A percentile compares a stretch with the other conserved stretches of the same genome.
Evolutionary conservation across 1,140 invertebrate genomes (phyloP).

Genomic region (Tetragonula clypearis): DNA sequence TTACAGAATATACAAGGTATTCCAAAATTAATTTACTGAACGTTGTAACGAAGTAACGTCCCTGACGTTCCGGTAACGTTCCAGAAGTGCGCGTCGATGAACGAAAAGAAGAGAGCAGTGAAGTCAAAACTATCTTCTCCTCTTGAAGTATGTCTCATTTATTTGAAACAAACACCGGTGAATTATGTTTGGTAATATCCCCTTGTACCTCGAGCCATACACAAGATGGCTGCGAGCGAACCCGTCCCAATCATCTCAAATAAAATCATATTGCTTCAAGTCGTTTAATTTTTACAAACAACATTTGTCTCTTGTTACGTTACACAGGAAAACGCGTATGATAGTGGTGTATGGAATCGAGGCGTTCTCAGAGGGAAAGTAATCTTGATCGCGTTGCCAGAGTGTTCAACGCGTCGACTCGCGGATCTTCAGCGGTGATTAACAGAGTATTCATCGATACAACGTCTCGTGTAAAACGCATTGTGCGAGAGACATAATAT

Average conservation of each 20-base stretch:
- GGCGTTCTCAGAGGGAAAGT: not conserved
- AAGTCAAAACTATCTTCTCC: not conserved
- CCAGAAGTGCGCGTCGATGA: not conserved
- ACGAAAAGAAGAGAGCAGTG: not conserved
- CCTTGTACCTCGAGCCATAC: not conserved
- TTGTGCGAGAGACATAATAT: slow-evolving; percentile 14
- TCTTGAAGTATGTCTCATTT: not conserved
- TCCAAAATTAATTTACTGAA: slow-evolving; percentile 47
- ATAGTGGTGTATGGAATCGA: not conserved
- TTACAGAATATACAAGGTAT: slow-evolving; percentile 50
- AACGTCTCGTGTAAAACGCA: not conserved
- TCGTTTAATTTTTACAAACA: not conserved
- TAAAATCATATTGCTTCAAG: not conserved
- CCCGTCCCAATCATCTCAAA: not conserved
- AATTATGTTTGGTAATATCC: slow-evolving; percentile 22
- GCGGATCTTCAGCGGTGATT: not conserved
- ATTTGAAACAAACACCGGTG: not conserved
- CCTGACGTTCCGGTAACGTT: too few species aligned
- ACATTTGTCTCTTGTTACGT: not conserved
- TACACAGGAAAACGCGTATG: not conserved
- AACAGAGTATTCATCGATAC: not conserved
- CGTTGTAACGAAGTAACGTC: not conserved
- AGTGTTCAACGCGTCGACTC: not conserved
- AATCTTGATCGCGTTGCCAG: not conserved
- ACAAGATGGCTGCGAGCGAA: not conserved